Base-by-base conservation (phyloP, 2,797 vertebrate genomes). In the Acanthurus tractus region DNA sequence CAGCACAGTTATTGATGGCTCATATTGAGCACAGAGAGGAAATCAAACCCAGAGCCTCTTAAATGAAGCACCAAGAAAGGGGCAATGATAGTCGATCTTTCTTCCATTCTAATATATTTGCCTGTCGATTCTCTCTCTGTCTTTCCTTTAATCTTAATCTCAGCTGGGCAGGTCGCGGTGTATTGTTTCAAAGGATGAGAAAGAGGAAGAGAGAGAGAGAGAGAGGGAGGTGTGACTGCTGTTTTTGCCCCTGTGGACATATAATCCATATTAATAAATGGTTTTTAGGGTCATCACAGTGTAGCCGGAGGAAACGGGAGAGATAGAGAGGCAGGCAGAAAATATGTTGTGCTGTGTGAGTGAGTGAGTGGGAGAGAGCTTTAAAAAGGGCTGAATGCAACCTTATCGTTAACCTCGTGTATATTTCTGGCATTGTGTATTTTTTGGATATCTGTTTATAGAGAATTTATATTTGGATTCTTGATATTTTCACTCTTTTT, bases 231-330 rank as follows among this genome's bases (percentile, higher is more conserved):
- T 68, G 67, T 74, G 25, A 29, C 70, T 85, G 81, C 61, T 68
- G 69, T 62, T 72, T 82, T 70, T 64, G 78, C 76, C 57, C 70
- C 29, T 66, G 81, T 78, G 3, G 68, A 89, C 80, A 84, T 70
- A 61, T 84, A 86, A 89, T 89, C 87, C 82, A 88, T 81, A 81
- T 85, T 87, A 88, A 88, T 90, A 89, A 89, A 86, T 84, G 84
- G 48, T 68, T 73, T 36, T 63, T 63, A 72, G 81, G 77, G 82
- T 86, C 68, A 72, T 85, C 78, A 62, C 63, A 48, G 61, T 62
- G 70, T 54, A 63, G 78, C 80, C 6, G 3, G 22, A 64, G 76
- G 78, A 59, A 70, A 44, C 3, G 25, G 57, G 46, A 55, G 68
- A 44, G 55, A 73, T 63, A 55, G 4, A 67, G 65, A 70, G 20